Evolutionary conservation across 37 sponge, comb jelly and placozoan species (phyloP).

Genomic region (Axinella damicornis): DNA sequence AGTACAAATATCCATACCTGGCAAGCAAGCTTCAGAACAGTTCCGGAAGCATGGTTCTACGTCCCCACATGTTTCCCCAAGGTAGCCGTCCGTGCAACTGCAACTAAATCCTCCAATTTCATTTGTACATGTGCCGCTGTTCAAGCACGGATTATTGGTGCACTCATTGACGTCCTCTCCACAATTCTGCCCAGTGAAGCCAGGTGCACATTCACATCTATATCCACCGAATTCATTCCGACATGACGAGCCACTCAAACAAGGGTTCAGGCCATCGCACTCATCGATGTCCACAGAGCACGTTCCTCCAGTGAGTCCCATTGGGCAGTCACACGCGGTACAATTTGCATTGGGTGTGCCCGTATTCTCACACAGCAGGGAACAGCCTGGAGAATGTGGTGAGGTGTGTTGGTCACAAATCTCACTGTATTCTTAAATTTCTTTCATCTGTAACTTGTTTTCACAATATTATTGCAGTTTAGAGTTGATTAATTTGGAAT

Average conservation of each 20-base stretch:
- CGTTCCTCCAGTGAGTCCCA: conserved; percentile 50
- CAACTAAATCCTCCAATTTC: conserved; percentile 7
- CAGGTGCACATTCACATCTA: conserved; percentile 58
- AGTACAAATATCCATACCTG: no score
- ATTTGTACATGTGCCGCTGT: conserved; percentile 50
- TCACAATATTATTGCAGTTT: no score
- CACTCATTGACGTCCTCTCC: conserved; percentile 48
- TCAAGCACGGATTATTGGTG: conserved; percentile 25
- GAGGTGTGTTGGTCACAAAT: no score
- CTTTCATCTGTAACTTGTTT: no score
- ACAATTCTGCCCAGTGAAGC: background rate
- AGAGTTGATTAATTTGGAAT: no score
- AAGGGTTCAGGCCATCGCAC: conserved; percentile 32
- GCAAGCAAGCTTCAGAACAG: conserved; percentile 1
- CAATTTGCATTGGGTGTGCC: no score
- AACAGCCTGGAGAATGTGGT: no score
- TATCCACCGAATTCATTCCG: conserved; percentile 19
- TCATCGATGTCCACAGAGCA: conserved; percentile 51
- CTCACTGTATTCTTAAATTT: no score
- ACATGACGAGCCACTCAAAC: conserved; percentile 51
- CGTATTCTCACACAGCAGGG: no score
- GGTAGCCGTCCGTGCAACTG: conserved; percentile 37
- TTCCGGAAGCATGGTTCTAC: conserved; percentile 22
- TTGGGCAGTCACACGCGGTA: conserved; percentile 12
- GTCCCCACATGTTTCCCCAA: conserved; percentile 43